Evolutionary conservation across 2,888 invertebrate genomes (phyloP).

Genomic region (Syrphus vitripennis): DNA sequence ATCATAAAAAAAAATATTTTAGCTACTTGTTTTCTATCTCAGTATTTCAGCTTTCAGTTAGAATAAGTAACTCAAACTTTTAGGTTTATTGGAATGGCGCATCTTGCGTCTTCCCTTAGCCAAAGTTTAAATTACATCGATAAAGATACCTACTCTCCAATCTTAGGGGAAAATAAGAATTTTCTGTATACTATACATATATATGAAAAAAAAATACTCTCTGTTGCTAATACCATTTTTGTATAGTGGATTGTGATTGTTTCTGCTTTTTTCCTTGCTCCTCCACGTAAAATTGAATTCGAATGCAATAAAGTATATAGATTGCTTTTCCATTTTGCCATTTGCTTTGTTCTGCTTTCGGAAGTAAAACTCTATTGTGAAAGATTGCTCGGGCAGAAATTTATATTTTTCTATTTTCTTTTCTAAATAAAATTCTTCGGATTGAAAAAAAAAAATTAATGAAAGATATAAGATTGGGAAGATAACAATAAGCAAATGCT

Average conservation of each 20-base stretch:
- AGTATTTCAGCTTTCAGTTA: background rate
- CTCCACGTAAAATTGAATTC: constrained; percentile 57
- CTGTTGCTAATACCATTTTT: constrained; percentile 58
- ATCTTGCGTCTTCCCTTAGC: constrained; percentile 10
- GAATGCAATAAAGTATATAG: constrained; percentile 63
- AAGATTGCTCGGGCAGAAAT: constrained; percentile 60
- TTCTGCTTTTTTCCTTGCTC: constrained; percentile 31
- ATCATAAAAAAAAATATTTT: too few relatives aligned
- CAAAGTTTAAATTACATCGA: constrained; percentile 60
- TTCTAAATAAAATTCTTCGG: background rate
- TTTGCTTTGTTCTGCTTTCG: constrained; percentile 60
- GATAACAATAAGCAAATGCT: background rate
- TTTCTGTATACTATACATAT: too few relatives aligned
- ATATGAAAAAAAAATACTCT: constrained; percentile 56
- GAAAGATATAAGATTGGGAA: background rate
- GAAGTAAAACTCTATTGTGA: constrained; percentile 62
- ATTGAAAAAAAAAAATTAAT: background rate
- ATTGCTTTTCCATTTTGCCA: constrained; percentile 57
- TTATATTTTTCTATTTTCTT: constrained; percentile 24
- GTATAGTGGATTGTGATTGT: constrained; percentile 41
- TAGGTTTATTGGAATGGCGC: constrained; percentile 44
- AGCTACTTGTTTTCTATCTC: background rate
- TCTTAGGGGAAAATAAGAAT: constrained; percentile 42
- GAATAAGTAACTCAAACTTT: background rate
- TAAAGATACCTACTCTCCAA: constrained; percentile 28